Base-by-base conservation (phyloP, 1,140 invertebrate genomes). In the Panagrolaimus sp. region DNA sequence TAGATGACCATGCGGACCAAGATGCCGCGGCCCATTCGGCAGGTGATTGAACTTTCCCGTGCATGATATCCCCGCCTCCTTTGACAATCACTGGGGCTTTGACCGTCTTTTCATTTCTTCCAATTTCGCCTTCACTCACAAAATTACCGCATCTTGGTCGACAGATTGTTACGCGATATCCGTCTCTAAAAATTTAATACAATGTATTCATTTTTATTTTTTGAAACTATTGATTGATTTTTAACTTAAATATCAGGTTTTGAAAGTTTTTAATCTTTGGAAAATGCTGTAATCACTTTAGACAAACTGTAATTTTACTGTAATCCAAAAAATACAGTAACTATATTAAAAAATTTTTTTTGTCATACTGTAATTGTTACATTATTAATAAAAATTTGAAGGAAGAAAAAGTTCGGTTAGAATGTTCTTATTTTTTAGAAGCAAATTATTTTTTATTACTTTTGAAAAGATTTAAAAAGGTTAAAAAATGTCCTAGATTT, bases 81-180 rank as follows among this genome's bases (percentile, higher is more conserved):
- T 63, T 46, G 17, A 28, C 58, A 24, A 26, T n/a, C 38, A 62
- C 63, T 43, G 43, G 63, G 24, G 55, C 71, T 21, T 43, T 78
- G 15, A 71, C 67, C 2, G 43, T 52, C 38, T 76, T 71, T 46
- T 73, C 67, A 26, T 78, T 44, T 55, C 46, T 47, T 43, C 62
- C 67, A 26, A 78, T 47, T 68, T 76, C 75, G 15, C 62, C 66
- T 79, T 78, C 76, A 43, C 67, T 28, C 14, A 47, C 66, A 47
- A 78, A 78, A 21, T 77, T 77, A 17, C 73, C 73, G 65, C 80
- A 82, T 46, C 79, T 67, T 9, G 82, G 80, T 9, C 80, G 79
- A 55, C 80, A 82, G 66, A 82, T 82, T 24, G 79, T 82, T n/a
- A 82, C 81, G 43, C 76, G 76, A 63, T 81, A 82, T 43, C 80